A percentile compares a stretch with the other conserved stretches of the same genome.
Evolutionary conservation across 2,888 invertebrate genomes (phyloP).

Genomic region (Agonopterix arenella): DNA sequence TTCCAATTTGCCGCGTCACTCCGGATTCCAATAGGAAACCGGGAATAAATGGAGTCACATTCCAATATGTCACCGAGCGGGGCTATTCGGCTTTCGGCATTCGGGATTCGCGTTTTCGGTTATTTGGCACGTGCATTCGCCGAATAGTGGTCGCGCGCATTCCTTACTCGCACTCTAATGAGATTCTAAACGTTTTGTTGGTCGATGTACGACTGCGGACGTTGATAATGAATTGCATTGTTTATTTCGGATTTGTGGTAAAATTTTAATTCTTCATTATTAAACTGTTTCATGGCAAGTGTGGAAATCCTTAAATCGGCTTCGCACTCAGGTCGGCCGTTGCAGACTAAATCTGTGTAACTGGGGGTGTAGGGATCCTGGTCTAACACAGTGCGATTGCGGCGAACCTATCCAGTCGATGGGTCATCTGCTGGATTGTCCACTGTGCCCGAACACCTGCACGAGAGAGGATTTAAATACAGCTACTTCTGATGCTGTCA

Average conservation of each 20-base stretch:
- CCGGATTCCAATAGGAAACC: constrained; percentile 77
- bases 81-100: constrained; percentile 56
- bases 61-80: constrained; percentile 73
- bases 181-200: constrained; percentile 48
- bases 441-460: too few relatives aligned
- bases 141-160: constrained; percentile 50
- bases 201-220: neutral
- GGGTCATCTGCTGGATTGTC: too few relatives aligned
- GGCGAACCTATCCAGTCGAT: too few relatives aligned
- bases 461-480: too few relatives aligned
- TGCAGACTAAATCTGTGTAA: too few relatives aligned
- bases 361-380: too few relatives aligned
- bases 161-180: constrained; percentile 49
- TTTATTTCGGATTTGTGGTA: neutral
- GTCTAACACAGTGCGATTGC: too few relatives aligned
- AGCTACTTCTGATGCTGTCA: too few relatives aligned
- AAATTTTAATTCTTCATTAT: too few relatives aligned
- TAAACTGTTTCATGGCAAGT: too few relatives aligned
- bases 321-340: too few relatives aligned
- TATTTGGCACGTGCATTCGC: constrained; percentile 49
- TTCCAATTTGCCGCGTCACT: constrained; percentile 75
- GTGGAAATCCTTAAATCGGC: too few relatives aligned
- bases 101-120: constrained; percentile 48
- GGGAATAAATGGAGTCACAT: constrained; percentile 76
- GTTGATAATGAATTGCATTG: neutral